Conservation (phyloP, 2,113 vertebrate species). For the Nannobrachium achirus region DNA sequence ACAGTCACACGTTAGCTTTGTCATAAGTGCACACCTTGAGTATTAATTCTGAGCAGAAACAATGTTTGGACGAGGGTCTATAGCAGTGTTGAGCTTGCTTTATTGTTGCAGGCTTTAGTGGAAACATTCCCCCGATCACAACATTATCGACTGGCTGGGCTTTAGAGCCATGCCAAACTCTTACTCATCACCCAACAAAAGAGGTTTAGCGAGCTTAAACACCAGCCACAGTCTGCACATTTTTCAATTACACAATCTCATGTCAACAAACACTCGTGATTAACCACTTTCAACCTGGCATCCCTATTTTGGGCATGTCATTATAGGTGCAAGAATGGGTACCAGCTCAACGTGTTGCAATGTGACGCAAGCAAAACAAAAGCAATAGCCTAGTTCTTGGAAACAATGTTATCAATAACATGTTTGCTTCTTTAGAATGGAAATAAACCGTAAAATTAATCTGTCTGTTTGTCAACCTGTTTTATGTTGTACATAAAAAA, state of each 20-base stretch:
- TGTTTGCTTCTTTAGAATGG: too few species aligned
- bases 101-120: conserved; percentile 67
- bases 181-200: conserved; percentile 71
- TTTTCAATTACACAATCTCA: conserved; percentile 66
- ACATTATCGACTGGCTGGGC: conserved; percentile 59
- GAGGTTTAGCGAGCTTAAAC: conserved; percentile 70
- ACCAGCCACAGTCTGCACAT: conserved; percentile 70
- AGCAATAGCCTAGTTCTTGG: too few species aligned
- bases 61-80: conserved; percentile 50
- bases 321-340: background rate
- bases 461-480: too few species aligned
- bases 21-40: conserved; percentile 40
- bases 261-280: conserved; percentile 63
- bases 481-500: too few species aligned
- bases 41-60: conserved; percentile 20
- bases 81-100: conserved; percentile 42
- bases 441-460: too few species aligned
- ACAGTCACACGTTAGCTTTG: conserved; percentile 8
- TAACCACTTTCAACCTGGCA: conserved; percentile 18
- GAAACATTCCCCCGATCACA: conserved; percentile 64
- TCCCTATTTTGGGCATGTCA: too few species aligned
- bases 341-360: too few species aligned
- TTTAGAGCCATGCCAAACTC: conserved; percentile 65
- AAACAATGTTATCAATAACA: too few species aligned
- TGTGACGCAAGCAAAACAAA: background rate